phyloP scores from a whole-genome alignment of 2,113 vertebrate species.

The Brachyhypopomus gauderio region DNA sequence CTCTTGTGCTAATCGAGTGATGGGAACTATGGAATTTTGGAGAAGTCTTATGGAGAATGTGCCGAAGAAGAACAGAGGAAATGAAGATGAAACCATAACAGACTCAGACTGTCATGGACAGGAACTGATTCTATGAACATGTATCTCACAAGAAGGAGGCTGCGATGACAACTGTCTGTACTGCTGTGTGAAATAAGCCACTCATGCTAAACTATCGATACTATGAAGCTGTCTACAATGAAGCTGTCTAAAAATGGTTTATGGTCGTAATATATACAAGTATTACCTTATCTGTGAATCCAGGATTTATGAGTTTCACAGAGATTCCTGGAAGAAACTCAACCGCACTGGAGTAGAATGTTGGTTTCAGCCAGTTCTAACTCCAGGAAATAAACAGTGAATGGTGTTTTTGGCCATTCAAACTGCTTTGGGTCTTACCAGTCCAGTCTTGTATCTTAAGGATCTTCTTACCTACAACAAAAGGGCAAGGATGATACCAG shows the following conservation, averaged over 20 bases:
- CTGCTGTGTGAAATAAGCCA: background rate
- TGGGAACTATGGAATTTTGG: conserved; percentile 18
- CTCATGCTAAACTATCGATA: background rate
- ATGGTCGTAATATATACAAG: background rate
- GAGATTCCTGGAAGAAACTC: background rate
- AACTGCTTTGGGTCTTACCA: too few species aligned
- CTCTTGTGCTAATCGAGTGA: conserved; percentile 6
- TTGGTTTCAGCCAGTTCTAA: too few species aligned
- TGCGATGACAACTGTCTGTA: background rate
- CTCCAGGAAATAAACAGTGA: too few species aligned
- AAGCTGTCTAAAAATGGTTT: background rate
- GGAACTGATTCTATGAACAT: background rate
- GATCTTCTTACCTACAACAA: background rate
- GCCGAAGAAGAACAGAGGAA: conserved; percentile 28
- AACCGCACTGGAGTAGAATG: background rate
- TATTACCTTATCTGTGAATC: background rate
- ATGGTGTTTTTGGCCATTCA: too few species aligned
- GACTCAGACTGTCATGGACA: background rate
- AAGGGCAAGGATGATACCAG: background rate
- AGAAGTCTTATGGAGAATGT: background rate
- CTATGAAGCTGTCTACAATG: background rate
- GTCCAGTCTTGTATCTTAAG: background rate
- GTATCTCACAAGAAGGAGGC: background rate
- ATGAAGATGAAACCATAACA: background rate
- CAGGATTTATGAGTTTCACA: background rate